Percentiles rank a stretch among this genome's conserved stretches.
These are phyloP conservation scores for Amphiprion clarkii DNA, from an alignment of 2,797 vertebrate species.

Conservation along the genomic window DNA sequence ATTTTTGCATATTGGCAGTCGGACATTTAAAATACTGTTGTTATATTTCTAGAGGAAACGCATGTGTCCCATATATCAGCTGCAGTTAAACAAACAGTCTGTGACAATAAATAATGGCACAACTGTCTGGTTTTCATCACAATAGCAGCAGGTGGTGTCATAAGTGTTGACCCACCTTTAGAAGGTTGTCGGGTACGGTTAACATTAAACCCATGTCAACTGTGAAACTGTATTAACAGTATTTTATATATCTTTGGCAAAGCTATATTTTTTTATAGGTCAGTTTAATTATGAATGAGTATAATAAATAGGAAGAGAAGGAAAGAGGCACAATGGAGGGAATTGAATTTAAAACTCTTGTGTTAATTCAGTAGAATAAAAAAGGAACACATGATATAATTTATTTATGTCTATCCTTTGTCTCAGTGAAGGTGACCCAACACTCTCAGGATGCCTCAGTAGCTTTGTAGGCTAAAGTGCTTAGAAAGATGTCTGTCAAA, in stretches of 20 bases:
- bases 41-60: neutral
- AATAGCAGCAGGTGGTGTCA: neutral
- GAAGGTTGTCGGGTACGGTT: neutral
- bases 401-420: slow-evolving; percentile 50
- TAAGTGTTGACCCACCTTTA: neutral
- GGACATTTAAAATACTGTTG: neutral
- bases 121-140: slow-evolving; percentile 1
- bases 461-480: slow-evolving; percentile 2
- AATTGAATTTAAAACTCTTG: slow-evolving; percentile 28
- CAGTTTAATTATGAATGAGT: neutral
- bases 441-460: slow-evolving; percentile 1
- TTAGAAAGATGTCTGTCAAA: slow-evolving; percentile 2
- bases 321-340: slow-evolving; percentile 1
- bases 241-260: neutral
- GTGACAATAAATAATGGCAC: neutral
- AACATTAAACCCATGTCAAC: neutral
- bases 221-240: neutral
- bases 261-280: neutral
- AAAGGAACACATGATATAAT: slow-evolving; percentile 38
- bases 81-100: neutral
- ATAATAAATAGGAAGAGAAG: slow-evolving; percentile 18
- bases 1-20: neutral
- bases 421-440: slow-evolving; percentile 43
- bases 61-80: neutral
- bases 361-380: slow-evolving; percentile 41